A percentile compares a stretch with the other conserved stretches of the same genome.
These are phyloP conservation scores for Electrophaes corylata DNA, from an alignment of 2,888 invertebrate genomes.

Conservation along the genomic window DNA sequence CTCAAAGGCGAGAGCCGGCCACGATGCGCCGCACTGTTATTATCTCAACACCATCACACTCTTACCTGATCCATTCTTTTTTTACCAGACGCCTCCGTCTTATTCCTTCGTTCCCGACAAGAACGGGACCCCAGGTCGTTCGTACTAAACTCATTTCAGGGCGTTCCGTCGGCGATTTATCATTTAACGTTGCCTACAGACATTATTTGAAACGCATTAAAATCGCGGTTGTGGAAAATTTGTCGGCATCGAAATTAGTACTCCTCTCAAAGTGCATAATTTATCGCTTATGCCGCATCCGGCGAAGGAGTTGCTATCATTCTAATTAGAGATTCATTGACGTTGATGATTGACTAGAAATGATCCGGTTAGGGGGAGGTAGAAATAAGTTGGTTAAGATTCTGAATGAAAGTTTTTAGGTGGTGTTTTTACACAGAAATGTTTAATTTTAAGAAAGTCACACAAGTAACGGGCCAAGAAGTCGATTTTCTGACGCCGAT, in stretches of 20 bases:
- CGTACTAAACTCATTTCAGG: slow-evolving; percentile 74
- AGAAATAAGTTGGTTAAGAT: not conserved
- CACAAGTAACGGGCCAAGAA: slow-evolving; percentile 6
- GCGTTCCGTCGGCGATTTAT: slow-evolving; percentile 82
- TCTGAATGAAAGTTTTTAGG: no score
- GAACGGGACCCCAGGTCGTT: slow-evolving; percentile 69
- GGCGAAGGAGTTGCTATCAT: slow-evolving; percentile 64
- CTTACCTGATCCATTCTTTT: slow-evolving; percentile 79
- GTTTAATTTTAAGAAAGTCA: not conserved
- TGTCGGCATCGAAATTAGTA: slow-evolving; percentile 83
- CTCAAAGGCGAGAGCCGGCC: slow-evolving; percentile 66
- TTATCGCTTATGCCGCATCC: slow-evolving; percentile 78
- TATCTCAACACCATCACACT: slow-evolving; percentile 82
- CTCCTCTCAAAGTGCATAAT: slow-evolving; percentile 77
- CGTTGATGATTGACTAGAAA: slow-evolving; percentile 57
- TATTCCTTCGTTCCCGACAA: slow-evolving; percentile 56
- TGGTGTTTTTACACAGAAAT: not conserved
- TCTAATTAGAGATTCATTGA: slow-evolving; percentile 77
- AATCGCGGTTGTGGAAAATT: slow-evolving; percentile 82
- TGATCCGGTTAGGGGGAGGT: not conserved
- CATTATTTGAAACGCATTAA: slow-evolving; percentile 84
- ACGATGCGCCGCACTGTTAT: slow-evolving; percentile 77
- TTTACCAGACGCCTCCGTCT: slow-evolving; percentile 75
- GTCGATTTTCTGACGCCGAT: slow-evolving; percentile 15
- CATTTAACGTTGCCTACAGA: slow-evolving; percentile 83